Evolutionary conservation across 1,140 invertebrate species (phyloP).

Genomic region (Drosophila pseudoananassae): DNA sequence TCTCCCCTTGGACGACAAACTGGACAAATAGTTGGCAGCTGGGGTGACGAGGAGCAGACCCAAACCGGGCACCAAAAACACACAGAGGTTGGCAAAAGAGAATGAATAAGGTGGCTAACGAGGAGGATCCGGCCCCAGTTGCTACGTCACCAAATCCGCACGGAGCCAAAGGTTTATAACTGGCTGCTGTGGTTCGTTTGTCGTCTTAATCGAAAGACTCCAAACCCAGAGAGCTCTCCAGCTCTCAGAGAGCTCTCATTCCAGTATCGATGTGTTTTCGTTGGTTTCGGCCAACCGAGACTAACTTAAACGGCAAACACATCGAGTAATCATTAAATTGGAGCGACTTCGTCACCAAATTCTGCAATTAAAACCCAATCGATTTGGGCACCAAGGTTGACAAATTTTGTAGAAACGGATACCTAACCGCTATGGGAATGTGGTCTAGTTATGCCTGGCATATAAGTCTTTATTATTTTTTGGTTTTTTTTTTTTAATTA

Average conservation of each 20-base stretch:
- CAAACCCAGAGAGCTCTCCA: conserved; percentile 54
- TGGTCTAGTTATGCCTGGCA: neutral
- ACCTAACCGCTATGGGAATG: neutral
- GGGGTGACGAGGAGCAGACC: neutral
- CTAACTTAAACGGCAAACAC: conserved; percentile 55
- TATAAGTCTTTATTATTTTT: neutral
- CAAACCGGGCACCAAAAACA: neutral
- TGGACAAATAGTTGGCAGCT: conserved; percentile 48
- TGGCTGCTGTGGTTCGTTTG: conserved; percentile 68
- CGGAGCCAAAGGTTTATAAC: conserved; percentile 55
- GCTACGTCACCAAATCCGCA: conserved; percentile 25
- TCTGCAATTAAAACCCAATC: conserved; percentile 70
- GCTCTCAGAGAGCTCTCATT: no score
- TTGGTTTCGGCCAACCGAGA: conserved; percentile 50
- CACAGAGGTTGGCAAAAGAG: conserved; percentile 15
- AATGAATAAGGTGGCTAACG: conserved; percentile 8
- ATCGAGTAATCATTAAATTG: conserved; percentile 47
- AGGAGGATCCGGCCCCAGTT: neutral
- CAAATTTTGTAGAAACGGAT: conserved; percentile 2
- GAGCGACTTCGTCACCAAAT: conserved; percentile 39
- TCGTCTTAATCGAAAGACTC: conserved; percentile 68
- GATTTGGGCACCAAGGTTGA: conserved; percentile 5
- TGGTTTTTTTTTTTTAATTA: no score
- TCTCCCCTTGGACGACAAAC: conserved; percentile 32
- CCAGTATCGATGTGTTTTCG: neutral